Conservation (phyloP, 1,140 invertebrate species). For the Pseudomyrmex gracilis region DNA sequence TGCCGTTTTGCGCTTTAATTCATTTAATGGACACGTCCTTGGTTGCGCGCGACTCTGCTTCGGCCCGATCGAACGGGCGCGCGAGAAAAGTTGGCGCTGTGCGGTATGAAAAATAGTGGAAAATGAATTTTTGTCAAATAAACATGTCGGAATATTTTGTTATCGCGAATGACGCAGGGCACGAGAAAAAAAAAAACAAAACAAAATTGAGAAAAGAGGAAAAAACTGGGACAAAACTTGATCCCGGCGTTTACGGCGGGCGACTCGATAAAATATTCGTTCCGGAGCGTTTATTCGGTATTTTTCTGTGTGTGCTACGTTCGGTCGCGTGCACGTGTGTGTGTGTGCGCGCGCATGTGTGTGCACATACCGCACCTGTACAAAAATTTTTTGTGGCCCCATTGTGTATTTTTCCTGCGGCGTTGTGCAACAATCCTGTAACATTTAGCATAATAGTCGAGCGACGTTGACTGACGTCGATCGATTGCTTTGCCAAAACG, state of each 20-base stretch:
- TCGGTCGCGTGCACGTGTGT: neutral
- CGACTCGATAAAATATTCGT: constrained; percentile 53
- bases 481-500: neutral
- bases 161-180: constrained; percentile 55
- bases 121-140: constrained; percentile 63
- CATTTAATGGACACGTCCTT: constrained; percentile 48
- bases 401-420: constrained; percentile 6
- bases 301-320: constrained; percentile 5
- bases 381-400: constrained; percentile 7
- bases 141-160: constrained; percentile 58
- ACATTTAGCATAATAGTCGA: constrained; percentile 40
- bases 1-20: constrained; percentile 44
- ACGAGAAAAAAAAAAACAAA: neutral
- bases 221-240: constrained; percentile 7
- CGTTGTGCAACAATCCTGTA: neutral
- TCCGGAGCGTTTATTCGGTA: constrained; percentile 32
- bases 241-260: constrained; percentile 35
- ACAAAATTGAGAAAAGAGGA: neutral
- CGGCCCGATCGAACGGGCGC: constrained; percentile 9
- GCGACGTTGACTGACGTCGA: neutral
- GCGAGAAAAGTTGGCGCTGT: constrained; percentile 45
- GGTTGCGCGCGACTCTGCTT: neutral
- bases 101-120: constrained; percentile 45
- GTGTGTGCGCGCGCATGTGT: neutral
- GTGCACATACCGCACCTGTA: too few species aligned